Evolutionary conservation across 2,797 vertebrate species (phyloP), one percentile per base, ranked within the genome.

Genomic region (Chrosomus eos): DNA sequence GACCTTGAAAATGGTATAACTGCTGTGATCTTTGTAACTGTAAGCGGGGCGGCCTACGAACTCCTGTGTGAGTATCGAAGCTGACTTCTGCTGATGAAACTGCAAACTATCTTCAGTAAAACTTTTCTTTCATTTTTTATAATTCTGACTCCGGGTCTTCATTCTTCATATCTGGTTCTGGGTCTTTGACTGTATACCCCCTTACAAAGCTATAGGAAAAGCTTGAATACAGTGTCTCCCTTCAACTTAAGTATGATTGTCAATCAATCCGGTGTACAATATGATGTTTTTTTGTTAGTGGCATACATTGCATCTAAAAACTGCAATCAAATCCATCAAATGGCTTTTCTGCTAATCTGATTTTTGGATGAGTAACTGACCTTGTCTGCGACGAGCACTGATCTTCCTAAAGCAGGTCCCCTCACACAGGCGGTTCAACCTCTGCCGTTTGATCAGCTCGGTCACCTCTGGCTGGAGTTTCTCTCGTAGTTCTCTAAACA

Each of bases 381-480:
- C 96, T 96, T 97, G 96, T 82, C 95, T 93, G 84, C 96, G 92
- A 5, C 96, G 94, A 89, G 94, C 93, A 79, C 96, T 97, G 90
- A 96, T 95, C 91, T 97, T 97, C 90, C 96, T 94, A 90, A 97
- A 97, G 92, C 96, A 96, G 82, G 96, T 96, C 71, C 96, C 96
- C 89, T 97, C 96, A 84, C 96, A 96, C 1, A 97, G 95, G 23
- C 95, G 95, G 90, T 97, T 96, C 77, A 97, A 93, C 76, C 96
- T 94, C 81, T 97, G 96, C 82, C 97, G 96, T 87, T 97, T 97
- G 89, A 97, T 96, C 87, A 97, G 92, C 92, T 97, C 96, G 75
- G 95, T 90, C 92, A 97, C 96, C 92, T 97, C 96, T 0, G 96
- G 96, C 89, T 97, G 96, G 89, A 97, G 96, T 93, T 96, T 97